Conservation (phyloP, 2,888 invertebrate species). For the Leptinotarsa juncta region DNA sequence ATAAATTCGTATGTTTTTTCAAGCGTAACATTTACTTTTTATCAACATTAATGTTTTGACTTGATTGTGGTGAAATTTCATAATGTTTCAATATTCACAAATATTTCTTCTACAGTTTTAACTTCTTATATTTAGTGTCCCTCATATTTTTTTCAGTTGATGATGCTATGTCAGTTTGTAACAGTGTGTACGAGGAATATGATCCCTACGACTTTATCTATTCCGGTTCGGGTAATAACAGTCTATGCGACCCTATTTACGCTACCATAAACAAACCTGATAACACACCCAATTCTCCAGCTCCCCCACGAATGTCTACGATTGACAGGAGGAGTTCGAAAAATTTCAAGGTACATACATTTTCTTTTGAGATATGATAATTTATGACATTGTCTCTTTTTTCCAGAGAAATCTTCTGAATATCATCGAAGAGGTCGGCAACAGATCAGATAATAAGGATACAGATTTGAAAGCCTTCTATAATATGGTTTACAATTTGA, state of each 20-base stretch:
- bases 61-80: too few species aligned
- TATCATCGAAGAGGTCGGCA: conserved; percentile 73
- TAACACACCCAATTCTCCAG: conserved; percentile 64
- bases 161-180: conserved; percentile 71
- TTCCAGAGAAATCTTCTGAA: conserved; percentile 68
- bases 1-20: too few species aligned
- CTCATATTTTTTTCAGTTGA: conserved; percentile 56
- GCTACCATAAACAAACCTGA: conserved; percentile 74
- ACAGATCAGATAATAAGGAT: conserved; percentile 70
- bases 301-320: conserved; percentile 68
- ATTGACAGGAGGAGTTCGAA: conserved; percentile 64
- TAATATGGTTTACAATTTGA: conserved; percentile 82
- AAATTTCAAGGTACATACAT: conserved; percentile 45
- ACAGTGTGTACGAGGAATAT: conserved; percentile 79
- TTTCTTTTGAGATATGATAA: neutral
- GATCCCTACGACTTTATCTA: conserved; percentile 85
- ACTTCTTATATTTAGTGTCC: conserved; percentile 29
- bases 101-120: neutral
- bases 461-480: conserved; percentile 85
- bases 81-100: too few species aligned
- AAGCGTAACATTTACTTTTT: too few species aligned
- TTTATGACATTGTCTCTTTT: conserved; percentile 23
- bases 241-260: conserved; percentile 76
- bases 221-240: conserved; percentile 72
- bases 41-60: too few species aligned